phyloP scores from a whole-genome alignment of 2,888 invertebrate species.

The Andrena bicolor region DNA sequence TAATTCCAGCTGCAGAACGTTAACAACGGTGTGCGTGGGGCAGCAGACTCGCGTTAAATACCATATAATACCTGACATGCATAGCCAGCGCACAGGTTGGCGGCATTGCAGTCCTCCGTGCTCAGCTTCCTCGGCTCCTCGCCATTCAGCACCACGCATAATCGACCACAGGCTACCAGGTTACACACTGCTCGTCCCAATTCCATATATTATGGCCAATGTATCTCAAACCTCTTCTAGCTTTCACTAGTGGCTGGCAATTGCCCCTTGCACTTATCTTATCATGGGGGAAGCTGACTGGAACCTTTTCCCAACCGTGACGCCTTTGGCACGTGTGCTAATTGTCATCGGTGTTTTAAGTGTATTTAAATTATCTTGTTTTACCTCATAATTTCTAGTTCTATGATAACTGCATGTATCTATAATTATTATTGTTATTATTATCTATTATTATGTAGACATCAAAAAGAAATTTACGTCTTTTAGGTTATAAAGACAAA shows the following conservation, averaged over 20 bases:
- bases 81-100: slow-evolving; percentile 32
- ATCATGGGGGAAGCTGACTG: no score
- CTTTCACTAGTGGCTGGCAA: slow-evolving; percentile 5
- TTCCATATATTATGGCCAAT: slow-evolving; percentile 70
- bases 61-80: slow-evolving; percentile 67
- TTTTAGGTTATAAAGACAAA: no score
- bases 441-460: no score
- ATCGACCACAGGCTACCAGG: slow-evolving; percentile 55
- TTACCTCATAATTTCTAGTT: no score
- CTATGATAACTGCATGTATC: no score
- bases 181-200: slow-evolving; percentile 60
- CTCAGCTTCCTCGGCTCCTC: slow-evolving; percentile 39
- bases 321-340: no score
- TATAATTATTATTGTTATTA: no score
- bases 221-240: slow-evolving; percentile 45
- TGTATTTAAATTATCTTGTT: no score
- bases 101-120: slow-evolving; percentile 44
- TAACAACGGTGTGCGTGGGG: slow-evolving; percentile 30
- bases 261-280: slow-evolving; percentile 1
- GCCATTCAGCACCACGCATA: slow-evolving; percentile 56
- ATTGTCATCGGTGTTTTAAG: no score
- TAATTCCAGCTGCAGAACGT: slow-evolving; percentile 41
- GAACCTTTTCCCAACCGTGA: no score
- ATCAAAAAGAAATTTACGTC: no score
- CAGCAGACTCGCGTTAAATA: slow-evolving; percentile 62